Evolutionary conservation across 2,888 invertebrate genomes (phyloP).

Genomic region (Melieria crassipennis): DNA sequence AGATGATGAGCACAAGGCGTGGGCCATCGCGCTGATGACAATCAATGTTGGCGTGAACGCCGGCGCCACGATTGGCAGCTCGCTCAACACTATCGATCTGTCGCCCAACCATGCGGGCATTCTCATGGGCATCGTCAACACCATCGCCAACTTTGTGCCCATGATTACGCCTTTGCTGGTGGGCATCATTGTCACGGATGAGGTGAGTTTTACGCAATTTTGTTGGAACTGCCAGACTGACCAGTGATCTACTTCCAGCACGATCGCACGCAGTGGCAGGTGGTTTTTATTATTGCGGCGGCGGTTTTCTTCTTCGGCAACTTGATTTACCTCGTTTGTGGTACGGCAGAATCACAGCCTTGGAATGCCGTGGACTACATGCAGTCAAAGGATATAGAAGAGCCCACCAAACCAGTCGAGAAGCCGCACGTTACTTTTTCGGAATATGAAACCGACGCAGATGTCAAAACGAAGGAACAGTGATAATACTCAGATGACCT

Average conservation of each 20-base stretch:
- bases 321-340: slow-evolving; percentile 76
- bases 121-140: slow-evolving; percentile 74
- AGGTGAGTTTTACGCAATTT: slow-evolving; percentile 58
- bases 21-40: slow-evolving; percentile 68
- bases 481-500: too few relatives aligned
- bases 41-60: slow-evolving; percentile 67
- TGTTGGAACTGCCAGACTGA: neutral
- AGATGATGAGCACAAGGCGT: slow-evolving; percentile 57
- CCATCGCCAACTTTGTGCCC: slow-evolving; percentile 69
- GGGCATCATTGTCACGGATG: slow-evolving; percentile 66
- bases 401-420: slow-evolving; percentile 68
- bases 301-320: slow-evolving; percentile 76
- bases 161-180: slow-evolving; percentile 71
- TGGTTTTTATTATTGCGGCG: slow-evolving; percentile 77
- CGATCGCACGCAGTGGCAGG: slow-evolving; percentile 74
- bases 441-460: too few relatives aligned
- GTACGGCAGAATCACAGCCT: slow-evolving; percentile 72
- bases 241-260: slow-evolving; percentile 39
- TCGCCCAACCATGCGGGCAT: slow-evolving; percentile 74
- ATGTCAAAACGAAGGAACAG: neutral
- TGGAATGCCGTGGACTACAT: slow-evolving; percentile 74
- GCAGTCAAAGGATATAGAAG: slow-evolving; percentile 66
- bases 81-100: slow-evolving; percentile 71
- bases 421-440: neutral
- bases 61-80: slow-evolving; percentile 65